Evolutionary conservation across 2,113 vertebrate genomes (phyloP), one percentile per base, ranked within the genome.

Genomic region (Salvelinus fontinalis): DNA sequence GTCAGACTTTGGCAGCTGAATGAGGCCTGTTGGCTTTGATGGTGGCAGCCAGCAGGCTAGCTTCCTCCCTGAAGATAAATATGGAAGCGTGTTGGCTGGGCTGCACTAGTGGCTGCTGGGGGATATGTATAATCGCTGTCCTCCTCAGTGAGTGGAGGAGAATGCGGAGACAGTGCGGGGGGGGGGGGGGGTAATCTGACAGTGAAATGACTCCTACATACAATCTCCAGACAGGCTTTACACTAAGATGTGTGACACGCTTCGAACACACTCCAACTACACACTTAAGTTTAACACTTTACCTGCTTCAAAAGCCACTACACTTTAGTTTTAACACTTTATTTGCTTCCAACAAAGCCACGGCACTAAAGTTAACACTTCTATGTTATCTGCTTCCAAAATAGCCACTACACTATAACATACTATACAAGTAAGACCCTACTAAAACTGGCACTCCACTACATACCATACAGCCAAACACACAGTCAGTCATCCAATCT

Each of bases 81-180:
- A 80, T 70, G 67, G 80, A 83, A 84, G 88, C 48, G 81, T 88
- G 84, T 81, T 85, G 83, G 77, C 81, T 57, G 49, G 83, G 77
- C 81, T 57, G 57, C 86, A 86, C 86, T 86, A 82, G 79, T 80
- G 81, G 86, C 75, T 78, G 81, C 71, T 77, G 44, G 66, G 73
- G 67, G 78, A 82, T 81, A 76, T 75, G 79, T 71, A 83, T 82
- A 87, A 85, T 85, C 79, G n/a, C 75, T 59, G 85, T 84, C 87
- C 81, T 81, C 76, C 71, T 83, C 83, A 44, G 39, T 71, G 67
- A 51, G 16, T 74, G 39, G 9, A 26, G 69, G 85, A 74, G 77
- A 71, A 79, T 80, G 83, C 20, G 67, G 83, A 74, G 76, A 77
- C 66, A 5, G 9, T 4, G 77, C 74, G 80, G 86, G 62, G 39